These are phyloP conservation scores for Aporrectodea caliginosa DNA, from an alignment of 1,140 invertebrate genomes.

Conservation along the genomic window DNA sequence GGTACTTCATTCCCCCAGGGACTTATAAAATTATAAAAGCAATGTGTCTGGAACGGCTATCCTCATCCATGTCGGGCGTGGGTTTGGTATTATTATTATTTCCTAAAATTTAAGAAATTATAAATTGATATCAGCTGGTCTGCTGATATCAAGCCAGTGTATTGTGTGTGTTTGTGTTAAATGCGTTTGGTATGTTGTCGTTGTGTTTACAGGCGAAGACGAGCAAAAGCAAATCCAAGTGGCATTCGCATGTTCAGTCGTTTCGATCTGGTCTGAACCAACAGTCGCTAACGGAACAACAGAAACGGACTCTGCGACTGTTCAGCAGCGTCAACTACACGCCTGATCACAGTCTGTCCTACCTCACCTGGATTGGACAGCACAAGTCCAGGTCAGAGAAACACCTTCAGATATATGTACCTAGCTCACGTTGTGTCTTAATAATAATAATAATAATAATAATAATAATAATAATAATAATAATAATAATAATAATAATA, in stretches of 20 bases:
- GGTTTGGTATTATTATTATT: not conserved
- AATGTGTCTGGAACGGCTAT: no score
- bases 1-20: no score
- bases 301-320: slow-evolving; percentile 5
- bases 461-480: not conserved
- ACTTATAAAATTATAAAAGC: no score
- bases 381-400: slow-evolving; percentile 12
- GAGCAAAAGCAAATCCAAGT: slow-evolving; percentile 7
- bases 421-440: not conserved
- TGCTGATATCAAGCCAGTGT: no score
- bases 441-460: not conserved
- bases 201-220: not conserved
- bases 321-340: slow-evolving; percentile 29
- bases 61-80: no score
- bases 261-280: slow-evolving; percentile 8
- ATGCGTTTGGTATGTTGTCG: no score
- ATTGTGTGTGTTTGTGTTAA: no score
- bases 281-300: slow-evolving; percentile 20
- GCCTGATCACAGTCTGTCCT: slow-evolving; percentile 23
- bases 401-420: slow-evolving; percentile 3
- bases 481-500: not conserved
- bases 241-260: slow-evolving; percentile 5
- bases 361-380: slow-evolving; percentile 13
- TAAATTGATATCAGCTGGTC: no score
- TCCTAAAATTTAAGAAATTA: not conserved